Evolutionary conservation across 1,140 invertebrate species (phyloP), one percentile per base, ranked within the genome.

Genomic region (Sarcophaga bullata): DNA sequence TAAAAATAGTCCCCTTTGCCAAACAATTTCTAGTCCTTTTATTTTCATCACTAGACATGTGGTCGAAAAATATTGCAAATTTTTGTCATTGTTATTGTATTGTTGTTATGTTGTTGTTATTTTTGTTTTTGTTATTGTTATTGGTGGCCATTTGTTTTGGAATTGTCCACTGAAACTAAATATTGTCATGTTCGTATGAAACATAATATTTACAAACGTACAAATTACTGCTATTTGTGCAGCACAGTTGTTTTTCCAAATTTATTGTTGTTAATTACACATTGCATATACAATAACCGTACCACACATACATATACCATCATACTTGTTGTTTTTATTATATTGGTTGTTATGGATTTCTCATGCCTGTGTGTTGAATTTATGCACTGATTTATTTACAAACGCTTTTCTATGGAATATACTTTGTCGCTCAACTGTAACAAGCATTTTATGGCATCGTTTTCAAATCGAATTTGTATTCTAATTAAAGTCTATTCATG

Each of bases 301-400:
- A 37, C 25, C 1, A 37, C 4, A 37, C 4, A 37, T 37, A 37
- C 4, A 4, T 37, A 37, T 37, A 37, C 25, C 25, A 37, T 37
- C n/a, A n/a, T 58, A 58, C n/a, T 58, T 58, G 54, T 58, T 58
- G 52, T 58, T 58, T 1, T 58, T 58, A 10, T 58, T 58, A 13
- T 68, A 68, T 19, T 68, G 19, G n/a, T 9, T 9, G 9, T 68
- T 68, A 68, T 68, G 17, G n/a, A 25, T 68, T 68, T 58, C 10
- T 68, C 4, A 19, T 68, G 3, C 19, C 8, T 17, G 15, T 17
- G 6, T 25, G 9, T 19, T 68, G n/a, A 19, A 9, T 9, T 19
- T 68, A 19, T 68, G 62, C n/a, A 19, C n/a, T 68, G 62, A 68
- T 68, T 68, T 68, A 68, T 19, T 68, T 68, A 68, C 62, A 68